These are phyloP conservation scores for Diorhabda sublineata DNA, from an alignment of 1,140 invertebrate genomes.

Conservation along the genomic window DNA sequence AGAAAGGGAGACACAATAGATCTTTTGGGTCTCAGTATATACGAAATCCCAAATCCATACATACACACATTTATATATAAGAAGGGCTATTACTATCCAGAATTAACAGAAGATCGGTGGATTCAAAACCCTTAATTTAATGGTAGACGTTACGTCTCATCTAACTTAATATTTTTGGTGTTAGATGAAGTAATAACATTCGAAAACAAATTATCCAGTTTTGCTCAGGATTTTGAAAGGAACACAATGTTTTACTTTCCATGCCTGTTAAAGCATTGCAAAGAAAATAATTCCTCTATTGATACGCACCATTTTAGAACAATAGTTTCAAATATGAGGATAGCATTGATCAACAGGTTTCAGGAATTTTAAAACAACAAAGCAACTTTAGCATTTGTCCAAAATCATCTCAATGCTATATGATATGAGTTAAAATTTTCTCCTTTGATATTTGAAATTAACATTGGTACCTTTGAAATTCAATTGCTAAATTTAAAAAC, in stretches of 20 bases:
- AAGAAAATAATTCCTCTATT: not conserved
- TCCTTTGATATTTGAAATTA: constrained; percentile 13
- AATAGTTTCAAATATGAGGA: not conserved
- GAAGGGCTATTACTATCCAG: not conserved
- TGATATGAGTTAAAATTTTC: not conserved
- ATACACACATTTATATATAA: too few species aligned
- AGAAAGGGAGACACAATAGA: too few species aligned
- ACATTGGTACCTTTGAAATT: constrained; percentile 28
- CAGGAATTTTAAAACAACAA: not conserved
- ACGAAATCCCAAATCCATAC: too few species aligned
- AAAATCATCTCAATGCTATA: not conserved
- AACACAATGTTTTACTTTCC: not conserved
- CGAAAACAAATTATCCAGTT: not conserved
- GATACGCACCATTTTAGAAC: not conserved
- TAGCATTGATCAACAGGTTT: not conserved
- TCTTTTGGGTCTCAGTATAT: too few species aligned
- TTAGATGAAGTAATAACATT: not conserved
- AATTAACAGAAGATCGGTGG: not conserved
- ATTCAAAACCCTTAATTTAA: not conserved
- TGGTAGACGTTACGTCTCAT: not conserved
- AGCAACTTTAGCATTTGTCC: too few species aligned
- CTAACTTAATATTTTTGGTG: not conserved
- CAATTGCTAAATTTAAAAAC: constrained; percentile 38
- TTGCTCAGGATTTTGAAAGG: not conserved
- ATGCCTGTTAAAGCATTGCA: not conserved